Percentiles rank a stretch among this genome's conserved stretches.
phyloP scores from a whole-genome alignment of 2,113 vertebrate genomes.

The Cardinalis cardinalis region DNA sequence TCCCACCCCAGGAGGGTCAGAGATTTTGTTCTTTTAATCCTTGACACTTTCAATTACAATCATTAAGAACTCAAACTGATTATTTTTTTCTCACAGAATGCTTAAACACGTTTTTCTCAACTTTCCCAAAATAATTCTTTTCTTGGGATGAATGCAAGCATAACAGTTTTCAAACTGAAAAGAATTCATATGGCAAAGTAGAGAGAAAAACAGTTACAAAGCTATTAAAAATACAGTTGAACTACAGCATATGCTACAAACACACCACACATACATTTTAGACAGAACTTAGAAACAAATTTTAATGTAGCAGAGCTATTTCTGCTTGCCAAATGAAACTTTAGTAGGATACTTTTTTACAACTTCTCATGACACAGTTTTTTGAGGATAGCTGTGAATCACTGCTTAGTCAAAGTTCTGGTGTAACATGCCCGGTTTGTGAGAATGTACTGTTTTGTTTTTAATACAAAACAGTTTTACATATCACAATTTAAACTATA shows the following conservation, averaged over 20 bases:
- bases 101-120: neutral
- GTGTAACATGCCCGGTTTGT: neutral
- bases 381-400: slow-evolving; percentile 19
- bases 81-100: neutral
- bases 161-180: slow-evolving; percentile 46
- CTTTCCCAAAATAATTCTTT: slow-evolving; percentile 19
- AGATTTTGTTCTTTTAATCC: neutral
- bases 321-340: slow-evolving; percentile 31
- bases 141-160: slow-evolving; percentile 28
- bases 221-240: slow-evolving; percentile 50
- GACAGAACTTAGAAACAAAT: slow-evolving; percentile 35
- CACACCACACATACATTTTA: slow-evolving; percentile 12
- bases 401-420: neutral
- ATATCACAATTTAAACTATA: neutral
- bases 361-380: neutral
- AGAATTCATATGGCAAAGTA: slow-evolving; percentile 41
- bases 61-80: neutral
- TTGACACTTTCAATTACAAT: neutral
- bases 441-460: neutral
- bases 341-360: slow-evolving; percentile 5
- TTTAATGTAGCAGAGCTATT: neutral
- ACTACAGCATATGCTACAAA: slow-evolving; percentile 44
- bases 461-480: neutral
- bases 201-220: slow-evolving; percentile 7
- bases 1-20: neutral